Percentiles rank a stretch among this genome's conserved stretches.
phyloP scores from a whole-genome alignment of 2,113 vertebrate species.

The Calonectris borealis region DNA sequence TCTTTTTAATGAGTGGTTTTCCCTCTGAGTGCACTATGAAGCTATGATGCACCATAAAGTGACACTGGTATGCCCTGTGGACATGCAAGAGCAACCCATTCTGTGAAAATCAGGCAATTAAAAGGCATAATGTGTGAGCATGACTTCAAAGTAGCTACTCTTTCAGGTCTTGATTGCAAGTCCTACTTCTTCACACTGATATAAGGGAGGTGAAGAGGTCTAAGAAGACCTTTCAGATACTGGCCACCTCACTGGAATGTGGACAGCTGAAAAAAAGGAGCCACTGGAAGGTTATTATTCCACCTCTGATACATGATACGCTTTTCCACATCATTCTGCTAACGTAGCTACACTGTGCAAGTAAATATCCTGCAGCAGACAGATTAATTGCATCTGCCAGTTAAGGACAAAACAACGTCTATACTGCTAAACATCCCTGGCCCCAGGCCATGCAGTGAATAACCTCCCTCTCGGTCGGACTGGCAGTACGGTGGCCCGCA shows the following conservation, averaged over 20 bases:
- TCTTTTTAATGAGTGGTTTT: conserved; percentile 61
- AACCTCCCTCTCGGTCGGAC: not conserved
- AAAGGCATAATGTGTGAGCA: not conserved
- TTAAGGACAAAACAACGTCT: not conserved
- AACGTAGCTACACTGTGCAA: not conserved
- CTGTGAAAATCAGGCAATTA: conserved; percentile 44
- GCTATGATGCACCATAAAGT: conserved; percentile 43
- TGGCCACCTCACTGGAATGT: not conserved
- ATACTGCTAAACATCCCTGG: not conserved
- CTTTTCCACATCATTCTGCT: not conserved
- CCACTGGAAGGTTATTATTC: not conserved
- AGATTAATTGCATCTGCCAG: not conserved
- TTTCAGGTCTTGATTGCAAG: not conserved
- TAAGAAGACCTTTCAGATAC: not conserved
- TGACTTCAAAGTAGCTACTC: conserved; percentile 7
- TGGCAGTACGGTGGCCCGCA: not conserved
- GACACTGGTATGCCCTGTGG: conserved; percentile 39
- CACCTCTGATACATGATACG: not conserved
- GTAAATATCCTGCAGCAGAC: conserved; percentile 4
- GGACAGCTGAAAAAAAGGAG: not conserved
- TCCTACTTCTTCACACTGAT: not conserved
- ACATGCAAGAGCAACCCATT: not conserved
- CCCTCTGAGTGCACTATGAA: conserved; percentile 14
- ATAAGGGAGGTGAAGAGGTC: not conserved
- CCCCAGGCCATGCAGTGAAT: not conserved